These are phyloP conservation scores for Alentia gelatinosa DNA, from an alignment of 2,888 invertebrate species.

Conservation along the genomic window DNA sequence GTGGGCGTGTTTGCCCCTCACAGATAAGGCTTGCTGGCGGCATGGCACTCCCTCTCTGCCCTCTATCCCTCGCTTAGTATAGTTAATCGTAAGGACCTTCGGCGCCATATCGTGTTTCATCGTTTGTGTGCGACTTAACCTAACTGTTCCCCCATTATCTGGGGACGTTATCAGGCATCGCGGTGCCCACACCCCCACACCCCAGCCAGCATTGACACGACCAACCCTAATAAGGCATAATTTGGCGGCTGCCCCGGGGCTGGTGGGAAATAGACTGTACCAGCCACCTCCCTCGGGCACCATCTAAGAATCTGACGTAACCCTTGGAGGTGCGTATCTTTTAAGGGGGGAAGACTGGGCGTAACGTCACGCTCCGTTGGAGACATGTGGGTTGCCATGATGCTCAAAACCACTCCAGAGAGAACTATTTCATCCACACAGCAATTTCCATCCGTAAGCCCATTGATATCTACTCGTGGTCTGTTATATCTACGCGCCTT, in stretches of 20 bases:
- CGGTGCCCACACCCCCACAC: background rate
- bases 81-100: background rate
- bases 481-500: no score
- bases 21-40: background rate
- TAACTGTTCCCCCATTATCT: background rate
- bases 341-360: background rate
- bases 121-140: background rate
- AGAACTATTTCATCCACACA: no score
- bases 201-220: background rate
- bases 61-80: background rate
- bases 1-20: background rate
- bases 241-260: background rate
- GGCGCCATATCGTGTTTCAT: constrained; percentile 16
- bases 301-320: background rate
- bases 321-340: background rate
- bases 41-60: background rate
- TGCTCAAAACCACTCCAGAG: no score
- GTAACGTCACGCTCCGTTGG: background rate
- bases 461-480: no score
- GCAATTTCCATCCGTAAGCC: no score
- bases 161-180: background rate
- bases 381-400: background rate
- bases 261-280: background rate
- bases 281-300: no score
- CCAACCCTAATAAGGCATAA: background rate